Base-by-base conservation (phyloP, 2,888 invertebrate species). In the Timema cristinae region DNA sequence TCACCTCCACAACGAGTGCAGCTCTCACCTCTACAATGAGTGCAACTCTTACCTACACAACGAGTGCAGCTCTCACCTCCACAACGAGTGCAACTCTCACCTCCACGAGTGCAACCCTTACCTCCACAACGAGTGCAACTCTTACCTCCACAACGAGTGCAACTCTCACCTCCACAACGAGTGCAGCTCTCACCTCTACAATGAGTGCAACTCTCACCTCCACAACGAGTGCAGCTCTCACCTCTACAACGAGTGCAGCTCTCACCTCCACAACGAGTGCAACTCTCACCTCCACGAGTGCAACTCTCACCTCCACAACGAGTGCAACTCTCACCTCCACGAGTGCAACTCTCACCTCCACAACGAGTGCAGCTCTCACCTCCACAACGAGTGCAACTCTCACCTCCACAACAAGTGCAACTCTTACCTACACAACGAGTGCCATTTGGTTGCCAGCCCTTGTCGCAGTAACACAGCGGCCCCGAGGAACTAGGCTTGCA, bases 401-500 rank as follows among this genome's bases (percentile, higher is more conserved):
- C 79, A 86, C 85, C 85, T 69, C n/a, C 32, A 32, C 32, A 32
- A 32, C 32, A 4, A 32, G 32, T 32, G 32, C 32, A 50, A 7
- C 7, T 78, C 79, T 76, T 79, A 86, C 85, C 85, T 69, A 87
- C 84, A 79, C 93, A 93, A 69, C 82, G 83, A 47, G 86, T 88
- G 71, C 83, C 86, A 74, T 86, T 84, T 4, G 90, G 86, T 78
- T 87, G 86, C 81, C 88, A 86, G 0, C 93, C 93, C 56, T 82
- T 81, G 32, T 86, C 86, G 83, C 94, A 94, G 84, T 87, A 93
- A 83, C 94, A 94, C 70, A 86, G 85, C 52, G 90, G 87, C 6
- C 93, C 93, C 75, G 85, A 84, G 71, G 86, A 86, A 75, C 92
- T 92, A 66, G 89, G 86, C 78, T 86, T 88, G 81, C 93, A 94